These are phyloP conservation scores for Aplysia californica DNA, from an alignment of 1,140 invertebrate species.

Conservation along the genomic window DNA sequence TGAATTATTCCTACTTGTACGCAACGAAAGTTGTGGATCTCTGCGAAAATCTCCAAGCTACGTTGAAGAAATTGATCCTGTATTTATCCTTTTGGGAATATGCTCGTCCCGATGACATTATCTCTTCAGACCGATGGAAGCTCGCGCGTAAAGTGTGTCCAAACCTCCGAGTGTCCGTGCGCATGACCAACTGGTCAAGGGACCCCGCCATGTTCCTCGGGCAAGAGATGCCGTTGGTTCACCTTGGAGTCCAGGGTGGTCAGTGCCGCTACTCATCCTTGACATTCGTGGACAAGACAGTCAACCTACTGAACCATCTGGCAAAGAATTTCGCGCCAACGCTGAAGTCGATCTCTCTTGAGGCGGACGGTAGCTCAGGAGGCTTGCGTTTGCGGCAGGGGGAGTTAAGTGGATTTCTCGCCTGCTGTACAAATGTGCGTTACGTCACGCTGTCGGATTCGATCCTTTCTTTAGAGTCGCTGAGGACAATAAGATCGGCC, in stretches of 20 bases:
- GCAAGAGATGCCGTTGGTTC: not conserved
- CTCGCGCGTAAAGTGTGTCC: not conserved
- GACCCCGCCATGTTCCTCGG: not conserved
- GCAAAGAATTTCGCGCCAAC: not conserved
- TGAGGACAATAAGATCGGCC: no score
- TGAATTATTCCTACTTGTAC: conserved; percentile 7
- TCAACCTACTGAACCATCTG: not conserved
- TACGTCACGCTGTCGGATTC: no score
- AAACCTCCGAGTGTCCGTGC: not conserved
- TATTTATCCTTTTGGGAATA: not conserved
- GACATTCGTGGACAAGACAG: not conserved
- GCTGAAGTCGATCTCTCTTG: not conserved
- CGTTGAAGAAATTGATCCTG: not conserved
- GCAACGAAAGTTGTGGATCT: not conserved
- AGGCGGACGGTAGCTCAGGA: not conserved
- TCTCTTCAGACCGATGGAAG: not conserved
- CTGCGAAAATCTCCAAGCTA: not conserved
- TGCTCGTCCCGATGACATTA: not conserved
- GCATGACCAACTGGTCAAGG: conserved; percentile 5
- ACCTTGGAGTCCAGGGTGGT: not conserved
- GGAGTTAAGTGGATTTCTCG: no score
- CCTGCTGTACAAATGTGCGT: no score
- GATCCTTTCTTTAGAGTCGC: no score
- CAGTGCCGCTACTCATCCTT: not conserved
- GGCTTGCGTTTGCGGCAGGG: no score